A percentile compares a stretch with the other conserved stretches of the same genome.
Conservation (phyloP, 2,888 invertebrate genomes). For the Tridacna gigas region DNA sequence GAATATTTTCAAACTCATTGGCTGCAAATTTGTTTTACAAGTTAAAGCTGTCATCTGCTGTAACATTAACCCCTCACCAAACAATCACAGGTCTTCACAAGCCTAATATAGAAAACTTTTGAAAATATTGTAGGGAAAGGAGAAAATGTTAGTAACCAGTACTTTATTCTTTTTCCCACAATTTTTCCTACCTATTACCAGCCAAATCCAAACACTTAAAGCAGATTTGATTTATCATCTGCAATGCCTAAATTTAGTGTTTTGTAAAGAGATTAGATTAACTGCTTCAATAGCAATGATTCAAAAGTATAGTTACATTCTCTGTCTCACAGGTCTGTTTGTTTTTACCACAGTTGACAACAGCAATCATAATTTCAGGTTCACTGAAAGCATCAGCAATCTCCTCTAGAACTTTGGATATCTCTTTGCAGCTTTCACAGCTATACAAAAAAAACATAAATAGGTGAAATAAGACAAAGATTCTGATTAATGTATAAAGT, state of each 20-base stretch:
- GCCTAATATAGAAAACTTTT: background rate
- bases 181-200: background rate
- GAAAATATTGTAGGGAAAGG: background rate
- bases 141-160: background rate
- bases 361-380: slow-evolving; percentile 90
- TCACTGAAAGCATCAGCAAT: slow-evolving; percentile 88
- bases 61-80: background rate
- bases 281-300: too few species aligned
- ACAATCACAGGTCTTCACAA: background rate
- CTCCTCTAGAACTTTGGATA: slow-evolving; percentile 88
- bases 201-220: background rate
- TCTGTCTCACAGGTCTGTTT: slow-evolving; percentile 90
- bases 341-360: slow-evolving; percentile 92
- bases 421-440: slow-evolving; percentile 85
- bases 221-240: background rate
- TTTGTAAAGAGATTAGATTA: too few species aligned
- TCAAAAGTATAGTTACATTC: slow-evolving; percentile 86
- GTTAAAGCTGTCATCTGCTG: too few species aligned
- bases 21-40: too few species aligned
- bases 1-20: too few species aligned
- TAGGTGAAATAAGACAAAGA: too few species aligned
- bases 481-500: too few species aligned
- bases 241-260: background rate
- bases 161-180: background rate
- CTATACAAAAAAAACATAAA: background rate